Percentiles rank a stretch among this genome's conserved stretches.
These are phyloP conservation scores for Scomber scombrus DNA, from an alignment of 2,113 vertebrate genomes.

Conservation along the genomic window DNA sequence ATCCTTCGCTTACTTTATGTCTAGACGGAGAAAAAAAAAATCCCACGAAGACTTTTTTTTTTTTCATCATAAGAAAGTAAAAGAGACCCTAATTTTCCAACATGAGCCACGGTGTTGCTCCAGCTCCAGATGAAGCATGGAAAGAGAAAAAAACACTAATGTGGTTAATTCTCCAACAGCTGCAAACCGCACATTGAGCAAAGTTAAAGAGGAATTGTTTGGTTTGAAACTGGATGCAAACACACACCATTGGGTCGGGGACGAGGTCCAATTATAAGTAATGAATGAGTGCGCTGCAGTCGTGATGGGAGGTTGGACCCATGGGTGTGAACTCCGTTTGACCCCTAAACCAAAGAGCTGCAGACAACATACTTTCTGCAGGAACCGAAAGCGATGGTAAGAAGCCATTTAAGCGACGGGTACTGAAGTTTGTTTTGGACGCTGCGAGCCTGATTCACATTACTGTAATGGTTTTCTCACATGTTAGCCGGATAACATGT, in stretches of 20 bases:
- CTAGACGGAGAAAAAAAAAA: background rate
- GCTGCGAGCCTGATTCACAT: background rate
- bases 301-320: conserved; percentile 1
- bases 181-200: conserved; percentile 14
- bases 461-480: conserved; percentile 5
- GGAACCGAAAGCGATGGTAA: background rate
- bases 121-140: conserved; percentile 18
- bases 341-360: conserved; percentile 25
- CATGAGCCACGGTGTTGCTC: background rate
- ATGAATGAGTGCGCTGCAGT: conserved; percentile 13
- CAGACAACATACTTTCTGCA: background rate
- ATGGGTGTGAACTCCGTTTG: conserved; percentile 26
- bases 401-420: background rate
- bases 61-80: background rate
- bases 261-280: background rate
- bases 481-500: background rate
- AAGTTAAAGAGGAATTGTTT: conserved; percentile 8
- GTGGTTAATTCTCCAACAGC: background rate
- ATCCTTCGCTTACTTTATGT: too few species aligned
- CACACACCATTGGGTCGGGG: background rate
- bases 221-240: conserved; percentile 16
- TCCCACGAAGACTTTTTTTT: background rate
- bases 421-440: conserved; percentile 5
- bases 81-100: conserved; percentile 7
- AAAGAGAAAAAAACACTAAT: conserved; percentile 28